Conservation (phyloP, 2,888 invertebrate species). For the Sphaerophoria taeniata region DNA sequence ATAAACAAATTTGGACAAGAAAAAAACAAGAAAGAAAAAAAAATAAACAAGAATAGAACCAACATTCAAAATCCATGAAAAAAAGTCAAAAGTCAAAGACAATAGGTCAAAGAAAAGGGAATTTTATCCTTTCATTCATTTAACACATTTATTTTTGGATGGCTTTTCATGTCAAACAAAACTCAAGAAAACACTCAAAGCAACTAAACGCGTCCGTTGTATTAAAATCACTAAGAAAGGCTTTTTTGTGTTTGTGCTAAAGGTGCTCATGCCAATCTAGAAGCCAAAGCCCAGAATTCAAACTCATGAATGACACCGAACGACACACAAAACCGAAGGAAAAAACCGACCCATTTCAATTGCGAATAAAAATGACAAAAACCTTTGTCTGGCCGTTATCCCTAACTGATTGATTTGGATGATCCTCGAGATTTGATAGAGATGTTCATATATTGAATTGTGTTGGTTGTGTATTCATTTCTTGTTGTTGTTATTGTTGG, state of each 20-base stretch:
- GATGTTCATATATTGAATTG: not conserved
- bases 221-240: constrained; percentile 4
- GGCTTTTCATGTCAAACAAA: constrained; percentile 59
- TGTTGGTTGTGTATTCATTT: not conserved
- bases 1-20: not conserved
- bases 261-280: not conserved
- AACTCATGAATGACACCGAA: constrained; percentile 26
- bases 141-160: constrained; percentile 55
- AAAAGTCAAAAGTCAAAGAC: constrained; percentile 44
- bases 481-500: not conserved
- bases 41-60: not conserved
- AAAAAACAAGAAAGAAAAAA: not conserved
- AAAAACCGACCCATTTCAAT: constrained; percentile 30
- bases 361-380: constrained; percentile 67
- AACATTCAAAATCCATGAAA: constrained; percentile 13
- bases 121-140: constrained; percentile 59
- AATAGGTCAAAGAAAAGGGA: constrained; percentile 59
- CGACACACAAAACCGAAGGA: not conserved
- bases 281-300: constrained; percentile 7
- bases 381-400: constrained; percentile 66
- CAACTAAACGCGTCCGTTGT: not conserved
- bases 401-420: constrained; percentile 70
- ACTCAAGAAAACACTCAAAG: constrained; percentile 18
- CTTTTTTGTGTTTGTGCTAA: not conserved
- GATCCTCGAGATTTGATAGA: constrained; percentile 68